Percentiles rank a stretch among this genome's conserved stretches.
Evolutionary conservation across 2,113 vertebrate genomes (phyloP).

Genomic region (Dipodomys merriami): DNA sequence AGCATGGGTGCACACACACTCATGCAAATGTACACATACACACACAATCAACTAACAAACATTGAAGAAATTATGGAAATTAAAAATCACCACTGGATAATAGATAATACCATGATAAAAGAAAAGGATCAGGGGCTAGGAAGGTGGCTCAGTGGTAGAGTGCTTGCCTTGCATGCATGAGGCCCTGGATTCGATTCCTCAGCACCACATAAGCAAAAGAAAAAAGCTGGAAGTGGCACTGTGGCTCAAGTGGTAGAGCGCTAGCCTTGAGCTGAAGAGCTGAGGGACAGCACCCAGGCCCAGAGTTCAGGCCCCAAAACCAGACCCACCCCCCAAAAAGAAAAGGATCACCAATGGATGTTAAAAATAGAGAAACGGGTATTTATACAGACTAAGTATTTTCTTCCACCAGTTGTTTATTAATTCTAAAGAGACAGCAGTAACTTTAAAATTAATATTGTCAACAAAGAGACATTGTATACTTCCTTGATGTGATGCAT

Average conservation of each 20-base stretch:
- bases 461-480: neutral
- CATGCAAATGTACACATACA: neutral
- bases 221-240: too few species aligned
- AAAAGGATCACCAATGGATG: slow-evolving; percentile 12
- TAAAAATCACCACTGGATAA: neutral
- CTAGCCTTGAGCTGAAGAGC: too few species aligned
- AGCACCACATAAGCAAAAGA: too few species aligned
- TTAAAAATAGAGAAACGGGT: neutral
- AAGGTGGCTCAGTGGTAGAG: too few species aligned
- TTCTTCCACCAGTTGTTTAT: slow-evolving; percentile 1
- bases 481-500: neutral
- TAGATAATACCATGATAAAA: too few species aligned
- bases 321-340: too few species aligned
- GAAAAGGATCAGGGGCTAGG: too few species aligned
- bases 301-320: too few species aligned
- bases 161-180: too few species aligned
- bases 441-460: slow-evolving; percentile 11
- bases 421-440: neutral
- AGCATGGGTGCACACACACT: neutral
- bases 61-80: slow-evolving; percentile 44
- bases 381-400: slow-evolving; percentile 7
- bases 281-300: too few species aligned
- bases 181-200: too few species aligned
- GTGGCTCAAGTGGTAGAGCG: too few species aligned
- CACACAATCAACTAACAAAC: neutral